Evolutionary conservation across 2,797 vertebrate genomes (phyloP), one percentile per base, ranked within the genome.

Genomic region (Euphonia xanthogaster): DNA sequence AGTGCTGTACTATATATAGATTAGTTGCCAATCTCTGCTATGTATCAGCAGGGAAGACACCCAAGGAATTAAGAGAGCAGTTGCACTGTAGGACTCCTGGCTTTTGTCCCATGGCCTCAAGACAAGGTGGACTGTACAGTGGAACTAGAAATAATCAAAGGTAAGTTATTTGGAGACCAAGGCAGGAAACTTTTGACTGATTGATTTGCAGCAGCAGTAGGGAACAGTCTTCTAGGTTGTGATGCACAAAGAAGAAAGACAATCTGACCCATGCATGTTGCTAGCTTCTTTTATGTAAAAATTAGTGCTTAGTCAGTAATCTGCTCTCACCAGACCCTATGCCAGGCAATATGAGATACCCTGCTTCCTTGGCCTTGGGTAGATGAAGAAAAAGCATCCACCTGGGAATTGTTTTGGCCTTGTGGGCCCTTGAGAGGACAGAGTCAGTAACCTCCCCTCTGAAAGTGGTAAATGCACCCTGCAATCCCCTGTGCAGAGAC

Each of bases 21-120:
- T 95, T 88, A 91, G 70, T 94, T 94, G 87, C 95, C 96, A 95
- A 91, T 96, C 94, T 90, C 96, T 90, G 91, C 87, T 93, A 30
- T 92, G 83, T 90, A 94, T 94, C 90, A 90, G 91, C 87, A 60
- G 89, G 90, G 96, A 97, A 90, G 96, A 95, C 96, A 96, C 94
- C 91, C 74, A 63, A 93, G 87, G 94, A 94, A 94, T 93, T 75
- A 86, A 90, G 87, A 27, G 71, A 90, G 91, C 33, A 48, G 62
- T 90, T 88, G 79, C 67, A 40, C 86, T 57, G 54, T 58, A 63
- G 89, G 63, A 75, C 70, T 81, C 70, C 93, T 88, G 73, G 70
- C 73, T 94, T 78, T 91, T 94, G 85, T 95, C 83, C 91, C 0
- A 0, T 77, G 71, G 28, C 76, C 62, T 91, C 35, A n/a, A 88